These are phyloP conservation scores for Amphipyra tragopoginis DNA, from an alignment of 2,888 invertebrate genomes.

Conservation along the genomic window DNA sequence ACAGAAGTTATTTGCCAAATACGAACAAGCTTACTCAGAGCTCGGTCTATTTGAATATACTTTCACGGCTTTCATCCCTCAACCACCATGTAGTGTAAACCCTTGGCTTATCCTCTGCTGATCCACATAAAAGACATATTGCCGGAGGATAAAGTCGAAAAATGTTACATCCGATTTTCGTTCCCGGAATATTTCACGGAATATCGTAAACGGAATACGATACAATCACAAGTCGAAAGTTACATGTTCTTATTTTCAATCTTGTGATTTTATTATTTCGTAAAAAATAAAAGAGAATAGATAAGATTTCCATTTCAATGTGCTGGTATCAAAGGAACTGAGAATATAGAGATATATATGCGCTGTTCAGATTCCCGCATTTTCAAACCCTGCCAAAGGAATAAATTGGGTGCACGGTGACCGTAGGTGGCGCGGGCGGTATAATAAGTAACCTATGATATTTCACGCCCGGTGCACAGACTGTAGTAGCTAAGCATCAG, in stretches of 20 bases:
- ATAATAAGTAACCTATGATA: conserved; percentile 1
- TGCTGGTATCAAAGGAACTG: conserved; percentile 17
- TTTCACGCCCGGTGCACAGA: neutral
- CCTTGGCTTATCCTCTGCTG: conserved; percentile 37
- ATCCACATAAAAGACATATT: conserved; percentile 21
- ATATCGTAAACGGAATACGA: conserved; percentile 28
- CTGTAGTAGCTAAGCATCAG: neutral
- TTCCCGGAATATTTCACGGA: conserved; percentile 20
- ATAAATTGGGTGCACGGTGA: conserved; percentile 16
- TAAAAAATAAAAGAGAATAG: conserved; percentile 5
- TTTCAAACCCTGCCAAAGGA: conserved; percentile 18
- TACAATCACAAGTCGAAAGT: conserved; percentile 22
- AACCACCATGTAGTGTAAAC: conserved; percentile 24
- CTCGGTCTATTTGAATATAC: conserved; percentile 33
- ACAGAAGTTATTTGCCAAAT: conserved; percentile 19
- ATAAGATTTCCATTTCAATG: conserved; percentile 33
- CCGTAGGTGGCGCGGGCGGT: neutral
- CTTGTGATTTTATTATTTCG: conserved; percentile 25
- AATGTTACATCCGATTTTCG: conserved; percentile 27
- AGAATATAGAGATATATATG: neutral
- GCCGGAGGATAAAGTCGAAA: conserved; percentile 31
- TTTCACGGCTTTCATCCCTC: conserved; percentile 14
- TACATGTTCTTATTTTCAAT: conserved; percentile 27
- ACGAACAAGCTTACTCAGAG: conserved; percentile 21
- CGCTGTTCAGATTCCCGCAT: conserved; percentile 3